phyloP scores from a whole-genome alignment of 2,888 invertebrate genomes.

The Brachynemurus nebulosus region DNA sequence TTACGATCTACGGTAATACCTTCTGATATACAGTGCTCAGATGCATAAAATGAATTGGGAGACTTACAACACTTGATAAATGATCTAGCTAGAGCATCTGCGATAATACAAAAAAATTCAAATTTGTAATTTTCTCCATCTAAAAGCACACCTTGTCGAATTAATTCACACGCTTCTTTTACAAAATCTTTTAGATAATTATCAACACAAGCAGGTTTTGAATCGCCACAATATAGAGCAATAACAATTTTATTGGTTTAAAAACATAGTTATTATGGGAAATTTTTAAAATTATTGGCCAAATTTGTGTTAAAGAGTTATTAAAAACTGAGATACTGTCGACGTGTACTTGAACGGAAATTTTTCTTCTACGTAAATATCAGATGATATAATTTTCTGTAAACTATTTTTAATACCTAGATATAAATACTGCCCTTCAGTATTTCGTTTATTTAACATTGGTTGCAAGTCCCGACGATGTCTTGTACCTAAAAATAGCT shows the following conservation, averaged over 20 bases:
- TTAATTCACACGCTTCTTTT: conserved; percentile 9
- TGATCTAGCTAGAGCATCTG: conserved; percentile 14
- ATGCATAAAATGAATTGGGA: conserved; percentile 13
- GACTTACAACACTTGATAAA: conserved; percentile 13
- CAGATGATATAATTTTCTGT: no score
- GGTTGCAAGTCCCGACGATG: conserved; percentile 5
- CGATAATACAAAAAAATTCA: conserved; percentile 9
- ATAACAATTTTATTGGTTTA: no score
- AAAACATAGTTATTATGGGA: conserved; percentile 6
- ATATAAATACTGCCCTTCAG: no score
- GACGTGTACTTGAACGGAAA: no score
- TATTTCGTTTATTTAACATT: conserved; percentile 1
- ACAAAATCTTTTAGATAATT: conserved; percentile 15
- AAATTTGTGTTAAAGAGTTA: no score
- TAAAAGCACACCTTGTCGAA: no score
- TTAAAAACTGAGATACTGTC: no score
- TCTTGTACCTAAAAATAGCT: conserved; percentile 4
- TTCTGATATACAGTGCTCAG: conserved; percentile 13
- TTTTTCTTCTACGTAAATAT: no score
- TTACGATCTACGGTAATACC: conserved; percentile 11
- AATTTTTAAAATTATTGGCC: conserved; percentile 10
- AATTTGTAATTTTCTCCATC: conserved; percentile 13
- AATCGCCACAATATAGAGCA: conserved; percentile 14
- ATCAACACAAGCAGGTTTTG: no score
- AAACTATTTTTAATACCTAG: no score